phyloP scores from a whole-genome alignment of 92 coral and sea anemone species.

The Phenganax stokvisi region DNA sequence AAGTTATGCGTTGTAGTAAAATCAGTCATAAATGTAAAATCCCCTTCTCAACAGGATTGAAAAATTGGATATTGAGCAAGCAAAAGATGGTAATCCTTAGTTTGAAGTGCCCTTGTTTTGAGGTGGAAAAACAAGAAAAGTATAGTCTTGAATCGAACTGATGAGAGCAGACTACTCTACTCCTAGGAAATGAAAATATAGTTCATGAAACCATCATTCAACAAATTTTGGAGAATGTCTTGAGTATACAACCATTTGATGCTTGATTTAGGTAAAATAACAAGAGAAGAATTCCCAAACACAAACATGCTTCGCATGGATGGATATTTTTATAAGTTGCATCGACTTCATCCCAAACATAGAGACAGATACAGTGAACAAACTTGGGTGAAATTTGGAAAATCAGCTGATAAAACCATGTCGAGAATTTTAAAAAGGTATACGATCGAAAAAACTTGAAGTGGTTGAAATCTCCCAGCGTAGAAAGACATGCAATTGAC shows the following conservation, averaged over 20 bases:
- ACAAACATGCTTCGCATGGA: conserved; percentile 81
- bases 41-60: conserved; percentile 51
- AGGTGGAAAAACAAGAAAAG: too few relatives aligned
- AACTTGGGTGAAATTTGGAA: conserved; percentile 72
- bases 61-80: conserved; percentile 56
- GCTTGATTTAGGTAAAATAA: conserved; percentile 58
- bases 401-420: conserved; percentile 56
- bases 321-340: conserved; percentile 79
- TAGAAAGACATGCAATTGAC: too few relatives aligned
- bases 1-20: not conserved
- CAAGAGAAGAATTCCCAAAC: conserved; percentile 67
- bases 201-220: not conserved
- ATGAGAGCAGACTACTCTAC: too few relatives aligned
- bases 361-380: conserved; percentile 94
- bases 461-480: too few relatives aligned
- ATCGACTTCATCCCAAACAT: conserved; percentile 82
- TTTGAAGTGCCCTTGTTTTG: too few relatives aligned
- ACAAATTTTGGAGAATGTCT: not conserved
- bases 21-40: not conserved
- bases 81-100: conserved; percentile 67
- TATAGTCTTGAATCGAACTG: too few relatives aligned
- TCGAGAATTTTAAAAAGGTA: conserved; percentile 66
- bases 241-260: not conserved
- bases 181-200: too few relatives aligned
- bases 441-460: not conserved